A percentile compares a stretch with the other conserved stretches of the same genome.
Evolutionary conservation across 2,797 vertebrate species (phyloP).

Genomic region (Mycteria americana): DNA sequence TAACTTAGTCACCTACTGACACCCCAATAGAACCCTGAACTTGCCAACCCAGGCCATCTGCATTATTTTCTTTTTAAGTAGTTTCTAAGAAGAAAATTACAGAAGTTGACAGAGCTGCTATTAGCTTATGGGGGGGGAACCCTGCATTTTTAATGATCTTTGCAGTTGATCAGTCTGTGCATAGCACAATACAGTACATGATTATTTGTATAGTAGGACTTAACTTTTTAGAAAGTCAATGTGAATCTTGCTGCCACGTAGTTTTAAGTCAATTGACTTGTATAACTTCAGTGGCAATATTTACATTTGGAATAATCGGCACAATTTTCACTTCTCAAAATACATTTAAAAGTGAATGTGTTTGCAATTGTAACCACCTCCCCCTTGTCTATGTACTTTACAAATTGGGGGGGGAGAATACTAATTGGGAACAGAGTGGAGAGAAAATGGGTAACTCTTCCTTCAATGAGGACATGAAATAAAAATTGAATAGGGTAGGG

Average conservation of each 20-base stretch:
- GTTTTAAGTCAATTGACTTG: neutral
- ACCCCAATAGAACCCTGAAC: neutral
- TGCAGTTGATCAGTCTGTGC: neutral
- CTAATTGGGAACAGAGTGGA: neutral
- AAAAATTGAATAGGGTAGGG: neutral
- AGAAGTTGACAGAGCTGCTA: neutral
- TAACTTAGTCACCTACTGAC: neutral
- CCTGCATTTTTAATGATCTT: neutral
- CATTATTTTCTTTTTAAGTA: neutral
- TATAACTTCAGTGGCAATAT: neutral
- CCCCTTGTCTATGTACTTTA: fast-evolving
- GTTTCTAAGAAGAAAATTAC: neutral
- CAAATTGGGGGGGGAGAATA: fast-evolving
- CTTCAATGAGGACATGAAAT: neutral
- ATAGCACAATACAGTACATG: too few relatives aligned
- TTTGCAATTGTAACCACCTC: neutral
- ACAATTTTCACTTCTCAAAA: neutral
- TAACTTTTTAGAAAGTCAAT: neutral
- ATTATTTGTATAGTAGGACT: neutral
- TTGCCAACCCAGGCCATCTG: neutral
- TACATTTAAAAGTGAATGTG: neutral
- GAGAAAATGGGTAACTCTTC: neutral
- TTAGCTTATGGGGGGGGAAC: neutral
- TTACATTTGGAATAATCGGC: neutral
- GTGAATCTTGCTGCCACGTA: neutral